Conservation (phyloP, 2,797 vertebrate genomes). For the Fundulus diaphanus region DNA sequence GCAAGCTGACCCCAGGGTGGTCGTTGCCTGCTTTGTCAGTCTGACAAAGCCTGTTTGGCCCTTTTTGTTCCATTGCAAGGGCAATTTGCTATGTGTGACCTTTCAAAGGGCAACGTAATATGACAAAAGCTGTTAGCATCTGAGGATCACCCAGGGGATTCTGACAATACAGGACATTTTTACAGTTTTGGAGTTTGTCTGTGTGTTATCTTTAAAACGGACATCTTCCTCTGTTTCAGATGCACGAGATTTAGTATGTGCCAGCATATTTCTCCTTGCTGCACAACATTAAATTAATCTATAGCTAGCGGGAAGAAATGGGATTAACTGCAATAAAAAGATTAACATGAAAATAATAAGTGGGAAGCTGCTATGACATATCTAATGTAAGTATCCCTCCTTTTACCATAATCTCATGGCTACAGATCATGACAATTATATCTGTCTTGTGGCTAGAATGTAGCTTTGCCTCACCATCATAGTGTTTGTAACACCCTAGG, state of each 20-base stretch:
- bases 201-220: constrained; percentile 50
- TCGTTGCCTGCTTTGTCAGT: constrained; percentile 71
- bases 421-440: background rate
- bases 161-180: constrained; percentile 56
- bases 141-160: constrained; percentile 59
- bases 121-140: constrained; percentile 75
- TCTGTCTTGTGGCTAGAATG: background rate
- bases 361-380: background rate
- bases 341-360: background rate
- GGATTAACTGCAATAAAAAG: background rate
- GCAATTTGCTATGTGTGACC: constrained; percentile 74
- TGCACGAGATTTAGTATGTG: constrained; percentile 5
- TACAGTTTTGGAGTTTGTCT: constrained; percentile 55
- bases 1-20: constrained; percentile 64
- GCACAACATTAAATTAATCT: constrained; percentile 19
- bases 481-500: background rate
- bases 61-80: constrained; percentile 65
- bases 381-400: background rate
- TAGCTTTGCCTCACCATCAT: background rate
- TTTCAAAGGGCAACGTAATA: constrained; percentile 73
- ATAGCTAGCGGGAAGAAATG: background rate
- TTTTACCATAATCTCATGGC: background rate
- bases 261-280: constrained; percentile 9
- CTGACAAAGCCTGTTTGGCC: constrained; percentile 66
- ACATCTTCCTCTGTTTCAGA: constrained; percentile 17